These are phyloP conservation scores for Astropecten irregularis DNA, from an alignment of 53 echinoderm and acorn worm genomes.

Conservation along the genomic window DNA sequence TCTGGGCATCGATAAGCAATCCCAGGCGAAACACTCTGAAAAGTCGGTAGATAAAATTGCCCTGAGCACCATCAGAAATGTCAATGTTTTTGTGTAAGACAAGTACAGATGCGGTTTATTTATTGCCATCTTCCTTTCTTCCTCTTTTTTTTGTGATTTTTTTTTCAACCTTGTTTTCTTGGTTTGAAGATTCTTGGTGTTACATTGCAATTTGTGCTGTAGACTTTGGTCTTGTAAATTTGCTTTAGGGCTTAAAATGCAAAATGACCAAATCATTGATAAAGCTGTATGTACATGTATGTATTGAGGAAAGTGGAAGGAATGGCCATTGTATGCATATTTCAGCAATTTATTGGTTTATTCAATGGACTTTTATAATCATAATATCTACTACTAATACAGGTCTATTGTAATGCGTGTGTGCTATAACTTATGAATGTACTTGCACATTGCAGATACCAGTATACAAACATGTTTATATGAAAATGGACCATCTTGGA, in stretches of 20 bases:
- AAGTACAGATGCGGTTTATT: constrained; percentile 20
- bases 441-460: too few relatives aligned
- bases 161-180: not conserved
- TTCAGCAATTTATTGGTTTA: constrained; percentile 44
- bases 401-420: too few relatives aligned
- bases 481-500: too few relatives aligned
- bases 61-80: constrained; percentile 2
- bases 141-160: not conserved
- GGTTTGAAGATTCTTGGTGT: not conserved
- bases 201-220: not conserved
- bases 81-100: constrained; percentile 41
- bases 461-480: too few relatives aligned
- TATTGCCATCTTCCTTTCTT: not conserved
- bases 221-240: constrained; percentile 18
- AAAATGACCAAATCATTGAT: constrained; percentile 23
- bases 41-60: constrained; percentile 30
- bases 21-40: constrained; percentile 39
- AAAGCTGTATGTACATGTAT: not conserved
- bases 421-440: too few relatives aligned
- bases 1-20: constrained; percentile 30
- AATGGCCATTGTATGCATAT: constrained; percentile 17
- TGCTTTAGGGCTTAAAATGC: constrained; percentile 7
- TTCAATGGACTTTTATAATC: constrained; percentile 41
- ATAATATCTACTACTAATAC: too few relatives aligned
- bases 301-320: not conserved